Percentiles rank a stretch among this genome's conserved stretches.
These are phyloP conservation scores for Phrynocephalus forsythii DNA, from an alignment of 2,797 vertebrate genomes.

Conservation along the genomic window DNA sequence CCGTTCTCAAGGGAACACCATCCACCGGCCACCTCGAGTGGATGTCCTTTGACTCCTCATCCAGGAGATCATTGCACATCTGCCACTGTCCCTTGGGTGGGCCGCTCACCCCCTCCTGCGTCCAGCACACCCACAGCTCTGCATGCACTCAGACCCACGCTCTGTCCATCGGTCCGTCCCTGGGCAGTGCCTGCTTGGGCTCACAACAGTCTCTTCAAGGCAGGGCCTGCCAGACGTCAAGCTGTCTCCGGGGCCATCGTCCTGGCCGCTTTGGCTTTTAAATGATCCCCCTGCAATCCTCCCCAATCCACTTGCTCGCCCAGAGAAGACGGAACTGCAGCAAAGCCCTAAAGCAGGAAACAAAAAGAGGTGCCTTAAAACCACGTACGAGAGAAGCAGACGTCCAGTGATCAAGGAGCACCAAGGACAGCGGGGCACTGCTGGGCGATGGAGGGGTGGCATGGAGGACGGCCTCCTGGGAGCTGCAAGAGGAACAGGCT, in stretches of 20 bases:
- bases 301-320: slow-evolving; percentile 7
- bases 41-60: too few relatives aligned
- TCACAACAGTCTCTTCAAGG: slow-evolving; percentile 23
- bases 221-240: slow-evolving; percentile 17
- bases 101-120: too few relatives aligned
- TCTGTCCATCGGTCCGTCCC: background rate
- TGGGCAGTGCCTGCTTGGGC: background rate
- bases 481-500: too few relatives aligned
- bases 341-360: slow-evolving; percentile 56
- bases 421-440: background rate
- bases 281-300: slow-evolving; percentile 51
- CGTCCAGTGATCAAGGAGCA: background rate
- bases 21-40: background rate
- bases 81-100: slow-evolving; percentile 2
- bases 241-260: background rate
- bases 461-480: background rate
- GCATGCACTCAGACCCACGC: background rate
- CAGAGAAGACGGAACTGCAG: background rate
- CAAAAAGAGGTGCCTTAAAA: too few relatives aligned
- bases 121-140: background rate
- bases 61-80: too few relatives aligned
- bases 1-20: background rate
- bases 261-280: slow-evolving; percentile 17
- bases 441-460: too few relatives aligned
- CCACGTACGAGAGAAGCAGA: background rate